A percentile compares a stretch with the other conserved stretches of the same genome.
Conservation (phyloP, 1,140 invertebrate genomes). For the Asobara japonica region DNA sequence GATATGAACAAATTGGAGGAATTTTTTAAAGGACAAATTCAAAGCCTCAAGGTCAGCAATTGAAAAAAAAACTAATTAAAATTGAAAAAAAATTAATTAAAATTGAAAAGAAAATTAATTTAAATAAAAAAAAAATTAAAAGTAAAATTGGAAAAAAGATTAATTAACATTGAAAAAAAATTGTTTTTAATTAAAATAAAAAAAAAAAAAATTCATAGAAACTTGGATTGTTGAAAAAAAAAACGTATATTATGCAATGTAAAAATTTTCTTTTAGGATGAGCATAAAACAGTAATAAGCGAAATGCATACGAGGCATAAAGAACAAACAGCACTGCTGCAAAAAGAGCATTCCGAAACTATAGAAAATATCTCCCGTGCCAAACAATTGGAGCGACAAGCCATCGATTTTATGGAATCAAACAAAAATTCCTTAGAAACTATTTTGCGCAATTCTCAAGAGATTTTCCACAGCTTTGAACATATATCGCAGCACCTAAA, state of each 20-base stretch:
- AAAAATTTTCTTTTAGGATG: constrained; percentile 47
- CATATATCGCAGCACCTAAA: constrained; percentile 49
- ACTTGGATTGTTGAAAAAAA: no score
- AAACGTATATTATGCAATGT: no score
- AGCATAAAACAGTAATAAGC: constrained; percentile 46
- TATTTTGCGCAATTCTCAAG: constrained; percentile 52
- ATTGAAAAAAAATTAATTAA: no score
- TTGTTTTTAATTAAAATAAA: no score
- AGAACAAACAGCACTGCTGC: constrained; percentile 50
- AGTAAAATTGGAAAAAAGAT: no score
- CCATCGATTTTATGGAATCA: constrained; percentile 49
- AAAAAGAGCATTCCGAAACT: constrained; percentile 54
- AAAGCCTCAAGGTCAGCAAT: constrained; percentile 50
- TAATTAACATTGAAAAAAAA: no score
- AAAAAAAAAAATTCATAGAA: no score
- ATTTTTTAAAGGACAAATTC: constrained; percentile 51
- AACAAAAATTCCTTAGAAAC: constrained; percentile 50
- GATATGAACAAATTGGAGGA: constrained; percentile 54
- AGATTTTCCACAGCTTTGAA: constrained; percentile 46
- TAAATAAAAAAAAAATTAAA: neutral
- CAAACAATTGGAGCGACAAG: constrained; percentile 54
- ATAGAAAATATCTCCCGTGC: constrained; percentile 56
- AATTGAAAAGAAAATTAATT: no score
- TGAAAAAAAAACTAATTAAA: neutral
- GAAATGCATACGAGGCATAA: constrained; percentile 53